phyloP scores from a whole-genome alignment of 2,797 vertebrate genomes.

The Monodelphis domestica region DNA sequence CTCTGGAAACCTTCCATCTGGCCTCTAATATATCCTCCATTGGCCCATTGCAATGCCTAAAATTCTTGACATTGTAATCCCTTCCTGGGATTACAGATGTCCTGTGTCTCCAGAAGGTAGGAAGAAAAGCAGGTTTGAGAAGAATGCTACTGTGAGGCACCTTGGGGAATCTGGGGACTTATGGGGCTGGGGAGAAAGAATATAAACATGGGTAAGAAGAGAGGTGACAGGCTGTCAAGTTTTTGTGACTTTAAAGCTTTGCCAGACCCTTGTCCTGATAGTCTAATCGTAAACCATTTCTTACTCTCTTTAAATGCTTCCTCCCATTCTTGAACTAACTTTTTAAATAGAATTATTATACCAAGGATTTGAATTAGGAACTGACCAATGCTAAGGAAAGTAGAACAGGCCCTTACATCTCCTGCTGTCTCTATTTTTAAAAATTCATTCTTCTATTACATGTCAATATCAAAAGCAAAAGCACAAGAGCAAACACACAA shows the following conservation, averaged over 20 bases:
- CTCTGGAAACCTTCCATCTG: not conserved
- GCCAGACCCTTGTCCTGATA: not conserved
- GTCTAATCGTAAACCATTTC: not conserved
- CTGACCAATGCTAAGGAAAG: not conserved
- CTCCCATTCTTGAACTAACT: not conserved
- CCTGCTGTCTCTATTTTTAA: not conserved
- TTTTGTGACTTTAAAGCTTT: not conserved
- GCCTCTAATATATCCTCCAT: not conserved
- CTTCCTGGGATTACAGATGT: not conserved
- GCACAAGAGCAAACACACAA: not conserved
- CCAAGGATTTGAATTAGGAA: not conserved
- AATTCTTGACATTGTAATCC: not conserved
- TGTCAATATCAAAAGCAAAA: not conserved
- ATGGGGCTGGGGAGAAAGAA: not conserved
- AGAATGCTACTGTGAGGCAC: not conserved
- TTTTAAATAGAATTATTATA: not conserved
- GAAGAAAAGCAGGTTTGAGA: not conserved
- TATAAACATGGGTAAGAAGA: not conserved
- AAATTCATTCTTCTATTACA: not conserved
- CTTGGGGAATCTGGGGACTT: not conserved
- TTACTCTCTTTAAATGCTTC: not conserved
- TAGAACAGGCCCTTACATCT: accelerated
- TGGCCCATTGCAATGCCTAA: not conserved
- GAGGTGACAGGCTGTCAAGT: not conserved
- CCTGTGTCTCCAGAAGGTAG: not conserved